A percentile compares a stretch with the other conserved stretches of the same genome.
Conservation (phyloP, 2,797 vertebrate species). For the Hipposideros larvatus region DNA sequence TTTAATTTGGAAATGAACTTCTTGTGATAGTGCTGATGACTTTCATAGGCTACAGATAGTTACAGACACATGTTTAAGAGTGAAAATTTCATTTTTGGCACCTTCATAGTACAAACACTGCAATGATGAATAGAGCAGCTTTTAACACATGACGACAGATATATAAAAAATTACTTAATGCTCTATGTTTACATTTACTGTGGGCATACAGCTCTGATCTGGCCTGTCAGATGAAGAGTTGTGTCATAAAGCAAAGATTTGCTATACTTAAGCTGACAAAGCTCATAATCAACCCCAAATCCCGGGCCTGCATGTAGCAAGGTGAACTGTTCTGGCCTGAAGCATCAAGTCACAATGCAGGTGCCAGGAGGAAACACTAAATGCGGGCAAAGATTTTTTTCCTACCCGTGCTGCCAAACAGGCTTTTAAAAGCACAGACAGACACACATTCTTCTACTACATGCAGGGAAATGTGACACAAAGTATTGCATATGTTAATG, state of each 20-base stretch:
- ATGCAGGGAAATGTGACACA: constrained; percentile 62
- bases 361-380: constrained; percentile 36
- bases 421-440: constrained; percentile 68
- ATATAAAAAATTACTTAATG: not conserved
- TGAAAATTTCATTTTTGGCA: not conserved
- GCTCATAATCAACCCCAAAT: not conserved
- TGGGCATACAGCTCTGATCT: not conserved
- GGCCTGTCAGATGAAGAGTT: not conserved
- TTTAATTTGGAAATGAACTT: constrained; percentile 21
- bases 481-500: not conserved
- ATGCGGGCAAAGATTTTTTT: not conserved
- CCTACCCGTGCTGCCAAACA: constrained; percentile 49
- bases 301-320: not conserved
- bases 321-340: not conserved
- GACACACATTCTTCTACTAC: constrained; percentile 55
- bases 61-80: not conserved
- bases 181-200: constrained; percentile 8
- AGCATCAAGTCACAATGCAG: constrained; percentile 4
- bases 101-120: not conserved
- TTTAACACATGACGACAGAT: not conserved
- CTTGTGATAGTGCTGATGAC: not conserved
- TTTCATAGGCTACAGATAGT: not conserved
- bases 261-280: not conserved
- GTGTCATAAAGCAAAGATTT: not conserved
- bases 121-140: not conserved